Base-by-base conservation (phyloP, 2,888 invertebrate species). In the Allygus modestus region DNA sequence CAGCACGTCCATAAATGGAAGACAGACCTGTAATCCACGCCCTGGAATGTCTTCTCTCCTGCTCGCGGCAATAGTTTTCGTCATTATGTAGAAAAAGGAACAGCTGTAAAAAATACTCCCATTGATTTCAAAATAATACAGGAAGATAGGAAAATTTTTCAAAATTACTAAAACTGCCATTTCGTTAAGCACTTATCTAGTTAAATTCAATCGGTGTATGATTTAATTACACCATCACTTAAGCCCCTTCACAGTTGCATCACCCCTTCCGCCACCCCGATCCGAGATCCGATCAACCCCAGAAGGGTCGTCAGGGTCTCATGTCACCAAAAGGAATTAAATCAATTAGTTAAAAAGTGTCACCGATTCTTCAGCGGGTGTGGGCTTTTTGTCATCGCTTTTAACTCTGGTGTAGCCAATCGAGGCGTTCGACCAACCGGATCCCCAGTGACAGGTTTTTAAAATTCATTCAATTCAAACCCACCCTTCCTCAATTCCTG, bases 401-500 rank as follows among this genome's bases (percentile, higher is more conserved):
- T 26, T 51, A 9, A 28, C 20, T 7, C 73, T 1, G 12, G 26
- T 77, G 77, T 77, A 77, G 28, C 77, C 51, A 77, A 77, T 77
- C 77, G 26, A 26, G n/a, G n/a, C n/a, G n/a, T 4, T 28, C 46
- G 28, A 0, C 28, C 77, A 15, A n/a, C n/a, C 73, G 43, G 46
- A 28, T 46, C 26, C 4, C 23, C 82, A 26, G 71, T 82, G 82
- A 71, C 82, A 82, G 82, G 71, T 82, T 82, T 82, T 82, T 31
- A 82, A 82, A 82, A 82, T 43, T 28, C 43, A 69, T 82, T 82
- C 71, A 73, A 82, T 82, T 82, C 71, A 82, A 82, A 82, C 17
- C 82, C 82, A 82, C 82, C 82, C 82, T 71, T 71, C 82, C 71
- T 82, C 82, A 51, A 82, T 71, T 82, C 82, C 82, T 71, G 82